Evolutionary conservation across 2,797 vertebrate species (phyloP).

Genomic region (Poecilia wingei): DNA sequence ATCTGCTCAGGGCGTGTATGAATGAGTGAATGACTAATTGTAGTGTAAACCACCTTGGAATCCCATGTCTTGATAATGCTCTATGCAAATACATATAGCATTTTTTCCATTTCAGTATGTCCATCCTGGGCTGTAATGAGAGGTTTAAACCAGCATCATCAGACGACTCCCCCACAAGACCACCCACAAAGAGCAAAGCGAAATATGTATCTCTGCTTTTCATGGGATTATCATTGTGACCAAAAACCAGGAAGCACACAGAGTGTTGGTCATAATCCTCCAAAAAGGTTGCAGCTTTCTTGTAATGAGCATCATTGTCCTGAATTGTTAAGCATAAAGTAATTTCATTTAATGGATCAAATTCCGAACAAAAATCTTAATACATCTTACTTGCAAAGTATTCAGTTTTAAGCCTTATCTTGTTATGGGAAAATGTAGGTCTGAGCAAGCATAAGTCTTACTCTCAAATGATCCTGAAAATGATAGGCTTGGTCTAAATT

Average conservation of each 20-base stretch:
- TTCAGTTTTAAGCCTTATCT: neutral
- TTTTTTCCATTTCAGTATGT: slow-evolving; percentile 6
- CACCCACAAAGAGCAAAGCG: slow-evolving; percentile 67
- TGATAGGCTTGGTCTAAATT: slow-evolving; percentile 64
- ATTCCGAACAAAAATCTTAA: slow-evolving; percentile 5
- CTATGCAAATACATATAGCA: neutral
- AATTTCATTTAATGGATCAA: neutral
- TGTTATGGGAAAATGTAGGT: slow-evolving; percentile 34
- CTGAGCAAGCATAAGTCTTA: slow-evolving; percentile 50
- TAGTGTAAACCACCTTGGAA: neutral
- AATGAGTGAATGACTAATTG: neutral
- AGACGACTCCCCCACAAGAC: slow-evolving; percentile 57
- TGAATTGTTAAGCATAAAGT: neutral
- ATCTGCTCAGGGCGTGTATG: neutral
- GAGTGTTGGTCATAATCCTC: slow-evolving; percentile 15
- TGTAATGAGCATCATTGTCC: neutral
- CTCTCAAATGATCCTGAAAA: slow-evolving; percentile 74
- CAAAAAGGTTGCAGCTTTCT: slow-evolving; percentile 22
- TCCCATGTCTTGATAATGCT: neutral
- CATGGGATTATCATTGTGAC: slow-evolving; percentile 17
- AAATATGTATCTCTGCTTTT: slow-evolving; percentile 47
- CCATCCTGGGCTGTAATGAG: slow-evolving; percentile 70
- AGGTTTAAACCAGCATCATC: slow-evolving; percentile 69
- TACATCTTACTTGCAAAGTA: neutral
- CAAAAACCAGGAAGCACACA: slow-evolving; percentile 16